Base-by-base conservation (phyloP, 2,113 vertebrate species). In the Zosterops hypoxanthus region DNA sequence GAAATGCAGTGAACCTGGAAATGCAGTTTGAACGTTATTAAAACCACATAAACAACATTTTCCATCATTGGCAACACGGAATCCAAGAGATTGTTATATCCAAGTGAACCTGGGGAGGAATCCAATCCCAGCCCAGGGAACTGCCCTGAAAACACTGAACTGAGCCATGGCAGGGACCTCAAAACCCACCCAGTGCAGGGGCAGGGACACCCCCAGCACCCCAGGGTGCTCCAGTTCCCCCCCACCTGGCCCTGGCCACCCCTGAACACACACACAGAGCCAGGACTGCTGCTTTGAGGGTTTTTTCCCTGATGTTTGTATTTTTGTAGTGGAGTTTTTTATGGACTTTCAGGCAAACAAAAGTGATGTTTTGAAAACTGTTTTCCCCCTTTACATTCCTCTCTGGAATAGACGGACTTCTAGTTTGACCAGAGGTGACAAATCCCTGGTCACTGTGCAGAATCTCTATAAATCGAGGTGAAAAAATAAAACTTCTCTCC, bases 111-210 rank as follows among this genome's bases (percentile, higher is more conserved):
- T 29, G 50, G 89, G 42, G 46, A 86, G n/a, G 25, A 70, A 42
- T 13, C 36, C 8, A n/a, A 11, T 22, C 8, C 59, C 11, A 33
- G 4, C 42, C 31, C 42, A 78, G 31, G 36, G 36, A 61, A 39
- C 5, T 17, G 29, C 13, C 28, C 61, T 46, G 63, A 34, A 5
- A 41, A 3, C 61, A 25, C 22, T 29, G 66, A 31, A 3, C 34
- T 24, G 14, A 52, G 12, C 23, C 31, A 4, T 1, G 9, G 20
- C 8, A 56, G n/a, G 41, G 66, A 56, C 12, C 39, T 2, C 21
- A 16, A 2, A 63, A 6, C 7, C n/a, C 73, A 29, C 0, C 39
- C n/a, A 31, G 17, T 14, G 23, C 61, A n/a, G 0, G 18, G 68
- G 28, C 34, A 86, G 33, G 39, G 53, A 29, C 20, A 47, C 21